Percentiles rank a stretch among this genome's conserved stretches.
These are phyloP conservation scores for Sarcophaga caerulescens DNA, from an alignment of 2,888 invertebrate genomes.

Conservation along the genomic window DNA sequence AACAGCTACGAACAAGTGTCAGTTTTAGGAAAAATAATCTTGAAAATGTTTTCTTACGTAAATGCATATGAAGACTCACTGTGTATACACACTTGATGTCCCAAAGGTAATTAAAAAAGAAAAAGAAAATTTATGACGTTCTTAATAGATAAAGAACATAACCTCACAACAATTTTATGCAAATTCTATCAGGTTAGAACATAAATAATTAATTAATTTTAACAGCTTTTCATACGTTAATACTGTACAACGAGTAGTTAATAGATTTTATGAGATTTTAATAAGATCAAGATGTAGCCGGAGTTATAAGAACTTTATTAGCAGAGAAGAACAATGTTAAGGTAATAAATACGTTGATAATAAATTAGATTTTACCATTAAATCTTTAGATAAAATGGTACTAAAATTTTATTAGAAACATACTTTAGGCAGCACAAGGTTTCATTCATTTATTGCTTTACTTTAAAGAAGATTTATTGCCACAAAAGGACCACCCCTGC, in stretches of 20 bases:
- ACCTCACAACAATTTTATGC: slow-evolving; percentile 28
- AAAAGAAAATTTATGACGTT: slow-evolving; percentile 31
- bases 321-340: neutral
- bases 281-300: neutral
- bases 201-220: neutral
- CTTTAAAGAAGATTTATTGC: neutral
- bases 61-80: neutral
- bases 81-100: slow-evolving; percentile 5
- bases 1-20: slow-evolving; percentile 60
- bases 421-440: neutral
- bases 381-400: neutral
- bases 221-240: neutral
- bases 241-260: neutral
- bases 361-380: too few relatives aligned
- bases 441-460: too few relatives aligned
- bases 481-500: too few relatives aligned
- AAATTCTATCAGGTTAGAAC: neutral
- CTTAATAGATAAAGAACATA: slow-evolving; percentile 25
- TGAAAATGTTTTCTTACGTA: slow-evolving; percentile 36
- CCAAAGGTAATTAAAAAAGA: slow-evolving; percentile 20
- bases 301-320: too few relatives aligned
- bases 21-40: slow-evolving; percentile 36
- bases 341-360: neutral
- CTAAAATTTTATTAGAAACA: neutral
- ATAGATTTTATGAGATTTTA: neutral